Base-by-base conservation (phyloP, 2,113 vertebrate species). In the Clarias batrachus region DNA sequence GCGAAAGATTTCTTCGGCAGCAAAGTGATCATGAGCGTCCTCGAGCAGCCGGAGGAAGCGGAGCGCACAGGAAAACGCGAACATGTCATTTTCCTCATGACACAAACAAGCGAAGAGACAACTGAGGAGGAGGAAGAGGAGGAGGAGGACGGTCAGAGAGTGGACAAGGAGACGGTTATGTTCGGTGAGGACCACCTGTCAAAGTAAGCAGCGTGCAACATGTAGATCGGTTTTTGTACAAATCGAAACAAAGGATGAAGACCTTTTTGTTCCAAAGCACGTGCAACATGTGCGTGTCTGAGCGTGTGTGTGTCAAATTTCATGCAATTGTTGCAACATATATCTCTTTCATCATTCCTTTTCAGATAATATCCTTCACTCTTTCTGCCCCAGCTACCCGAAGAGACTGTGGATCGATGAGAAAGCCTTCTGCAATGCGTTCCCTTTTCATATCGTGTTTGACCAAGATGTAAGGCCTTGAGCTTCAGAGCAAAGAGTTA, bases 391-490 rank as follows among this genome's bases (percentile, higher is more conserved):
- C 3, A 63, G 91, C 85, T 96, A 95, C 89, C 94, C 95, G 0
- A 85, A 93, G 57, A 93, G 78, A 70, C 91, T 97, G 88, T 96
- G 92, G 91, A 90, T 95, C 25, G 94, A 96, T 37, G 92, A 91
- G 8, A 91, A 90, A 87, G 89, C 92, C 2, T 96, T 96, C 90
- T 96, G 96, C 88, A 91, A 90, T 33, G 91, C 91, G 3, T 95
- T 97, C 89, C 93, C 93, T 78, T 96, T 96, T 87, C 93, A 94
- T 30, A 87, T 95, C 17, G 90, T 96, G 65, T 96, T 96, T 91
- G 95, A 96, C 19, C 63, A 93, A 92, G 82, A 92, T 68, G 94
- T 95, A 94, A 95, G 91, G 56, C 17, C 48, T 4, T 11, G 2
- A 11, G 2, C 17, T n/a, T 63, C 9, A 63, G n/a, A 11, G 11